Conservation (phyloP, 2,888 invertebrate genomes). For the Priocnemis perturbator region DNA sequence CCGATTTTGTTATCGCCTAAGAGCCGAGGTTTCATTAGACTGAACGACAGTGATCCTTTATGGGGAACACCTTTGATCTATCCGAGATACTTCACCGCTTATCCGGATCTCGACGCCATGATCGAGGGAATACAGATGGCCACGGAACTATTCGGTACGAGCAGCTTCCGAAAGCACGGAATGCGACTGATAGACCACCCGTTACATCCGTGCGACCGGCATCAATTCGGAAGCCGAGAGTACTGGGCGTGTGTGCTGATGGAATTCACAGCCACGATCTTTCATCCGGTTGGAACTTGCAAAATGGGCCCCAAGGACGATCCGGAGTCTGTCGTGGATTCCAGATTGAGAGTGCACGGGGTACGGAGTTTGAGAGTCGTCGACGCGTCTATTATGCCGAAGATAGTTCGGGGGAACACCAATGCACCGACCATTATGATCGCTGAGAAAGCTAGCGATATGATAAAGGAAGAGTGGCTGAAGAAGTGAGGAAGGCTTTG, state of each 20-base stretch:
- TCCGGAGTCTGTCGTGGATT: slow-evolving; percentile 81
- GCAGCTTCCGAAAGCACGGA: slow-evolving; percentile 12
- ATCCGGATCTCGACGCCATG: slow-evolving; percentile 80
- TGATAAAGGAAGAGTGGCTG: slow-evolving; percentile 1
- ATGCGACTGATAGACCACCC: slow-evolving; percentile 20
- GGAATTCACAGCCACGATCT: slow-evolving; percentile 83
- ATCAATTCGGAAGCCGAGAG: background rate
- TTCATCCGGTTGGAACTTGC: slow-evolving; percentile 83
- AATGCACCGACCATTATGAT: slow-evolving; percentile 79
- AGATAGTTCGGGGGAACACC: slow-evolving; percentile 77
- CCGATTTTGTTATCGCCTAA: slow-evolving; percentile 81
- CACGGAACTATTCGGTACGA: slow-evolving; percentile 76
- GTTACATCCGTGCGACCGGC: slow-evolving; percentile 15
- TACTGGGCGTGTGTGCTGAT: slow-evolving; percentile 82
- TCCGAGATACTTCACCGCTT: slow-evolving; percentile 82
- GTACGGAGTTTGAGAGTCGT: slow-evolving; percentile 81
- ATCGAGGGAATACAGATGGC: slow-evolving; percentile 80
- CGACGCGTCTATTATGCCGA: slow-evolving; percentile 83
- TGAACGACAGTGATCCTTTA: slow-evolving; percentile 84
- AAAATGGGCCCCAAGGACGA: slow-evolving; percentile 83
- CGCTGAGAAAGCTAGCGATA: slow-evolving; percentile 77
- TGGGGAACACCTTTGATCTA: slow-evolving; percentile 85
- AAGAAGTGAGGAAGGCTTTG: slow-evolving; percentile 11
- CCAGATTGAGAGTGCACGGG: slow-evolving; percentile 80
- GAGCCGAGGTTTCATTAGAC: slow-evolving; percentile 80